phyloP scores from a whole-genome alignment of 2,888 invertebrate species.

The Crioceris asparagi region DNA sequence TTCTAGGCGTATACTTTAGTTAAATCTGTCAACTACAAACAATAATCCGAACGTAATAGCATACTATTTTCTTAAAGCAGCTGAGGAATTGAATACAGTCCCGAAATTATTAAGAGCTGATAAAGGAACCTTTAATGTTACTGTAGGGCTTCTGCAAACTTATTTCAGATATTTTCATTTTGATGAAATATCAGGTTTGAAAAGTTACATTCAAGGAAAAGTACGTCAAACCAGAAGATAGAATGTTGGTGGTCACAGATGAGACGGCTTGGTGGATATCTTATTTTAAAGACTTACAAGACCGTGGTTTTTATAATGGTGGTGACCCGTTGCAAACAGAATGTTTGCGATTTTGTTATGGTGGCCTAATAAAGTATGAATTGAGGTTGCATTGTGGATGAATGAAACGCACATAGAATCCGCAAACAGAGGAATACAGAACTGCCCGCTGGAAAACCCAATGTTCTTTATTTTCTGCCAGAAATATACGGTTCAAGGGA shows the following conservation, averaged over 20 bases:
- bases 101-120: constrained; percentile 13
- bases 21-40: constrained; percentile 9
- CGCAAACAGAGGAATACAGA: constrained; percentile 7
- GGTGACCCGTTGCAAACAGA: constrained; percentile 10
- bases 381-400: constrained; percentile 4
- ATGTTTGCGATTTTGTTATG: no score
- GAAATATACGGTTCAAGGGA: constrained; percentile 5
- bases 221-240: constrained; percentile 13
- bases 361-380: no score
- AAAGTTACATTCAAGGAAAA: constrained; percentile 12
- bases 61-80: constrained; percentile 10
- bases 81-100: constrained; percentile 6
- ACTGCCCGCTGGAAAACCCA: constrained; percentile 9
- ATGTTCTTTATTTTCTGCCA: constrained; percentile 9
- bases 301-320: neutral
- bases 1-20: constrained; percentile 14
- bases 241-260: constrained; percentile 14
- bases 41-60: constrained; percentile 15
- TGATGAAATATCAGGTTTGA: neutral
- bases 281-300: neutral
- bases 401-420: constrained; percentile 11
- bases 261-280: constrained; percentile 3
- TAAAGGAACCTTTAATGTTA: constrained; percentile 17
- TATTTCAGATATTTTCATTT: constrained; percentile 4
- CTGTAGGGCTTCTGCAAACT: constrained; percentile 12